phyloP scores from a whole-genome alignment of 2,113 vertebrate species.

The Atherinomorus stipes region DNA sequence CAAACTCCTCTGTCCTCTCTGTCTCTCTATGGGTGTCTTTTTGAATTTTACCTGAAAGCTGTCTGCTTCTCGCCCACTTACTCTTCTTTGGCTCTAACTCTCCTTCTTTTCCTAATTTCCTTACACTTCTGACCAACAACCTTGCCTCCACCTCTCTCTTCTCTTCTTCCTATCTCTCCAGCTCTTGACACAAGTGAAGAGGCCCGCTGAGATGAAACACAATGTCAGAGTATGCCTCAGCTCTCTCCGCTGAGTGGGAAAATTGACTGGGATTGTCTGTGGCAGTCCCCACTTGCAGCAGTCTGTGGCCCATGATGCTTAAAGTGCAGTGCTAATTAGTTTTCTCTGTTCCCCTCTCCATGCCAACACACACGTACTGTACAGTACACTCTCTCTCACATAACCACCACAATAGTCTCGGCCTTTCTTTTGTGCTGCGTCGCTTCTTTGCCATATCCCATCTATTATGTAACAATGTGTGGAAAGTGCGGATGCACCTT shows the following conservation, averaged over 20 bases:
- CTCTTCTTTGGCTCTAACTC: conserved; percentile 11
- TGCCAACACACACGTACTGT: conserved; percentile 31
- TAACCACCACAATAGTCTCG: conserved; percentile 21
- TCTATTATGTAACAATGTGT: conserved; percentile 62
- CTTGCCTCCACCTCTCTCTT: conserved; percentile 9
- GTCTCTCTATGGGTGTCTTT: background rate
- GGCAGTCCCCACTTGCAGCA: conserved; percentile 74
- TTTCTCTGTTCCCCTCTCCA: conserved; percentile 61
- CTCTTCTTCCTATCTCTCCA: conserved; percentile 26
- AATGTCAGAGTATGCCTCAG: conserved; percentile 70
- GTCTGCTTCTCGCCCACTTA: background rate
- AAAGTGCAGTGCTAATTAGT: conserved; percentile 80
- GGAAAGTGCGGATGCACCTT: conserved; percentile 38
- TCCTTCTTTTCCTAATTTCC: conserved; percentile 31
- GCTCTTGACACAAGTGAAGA: conserved; percentile 65
- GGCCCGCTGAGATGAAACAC: conserved; percentile 74
- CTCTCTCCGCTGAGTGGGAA: conserved; percentile 76
- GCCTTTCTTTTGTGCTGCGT: conserved; percentile 48
- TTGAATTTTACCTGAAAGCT: conserved; percentile 15
- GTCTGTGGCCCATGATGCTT: conserved; percentile 75
- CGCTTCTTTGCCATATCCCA: conserved; percentile 37
- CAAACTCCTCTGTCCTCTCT: background rate
- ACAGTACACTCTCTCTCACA: background rate
- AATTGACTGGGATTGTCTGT: conserved; percentile 80
- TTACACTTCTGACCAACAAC: conserved; percentile 40